phyloP scores from a whole-genome alignment of 2,113 vertebrate species.

The Cebidichthys violaceus region DNA sequence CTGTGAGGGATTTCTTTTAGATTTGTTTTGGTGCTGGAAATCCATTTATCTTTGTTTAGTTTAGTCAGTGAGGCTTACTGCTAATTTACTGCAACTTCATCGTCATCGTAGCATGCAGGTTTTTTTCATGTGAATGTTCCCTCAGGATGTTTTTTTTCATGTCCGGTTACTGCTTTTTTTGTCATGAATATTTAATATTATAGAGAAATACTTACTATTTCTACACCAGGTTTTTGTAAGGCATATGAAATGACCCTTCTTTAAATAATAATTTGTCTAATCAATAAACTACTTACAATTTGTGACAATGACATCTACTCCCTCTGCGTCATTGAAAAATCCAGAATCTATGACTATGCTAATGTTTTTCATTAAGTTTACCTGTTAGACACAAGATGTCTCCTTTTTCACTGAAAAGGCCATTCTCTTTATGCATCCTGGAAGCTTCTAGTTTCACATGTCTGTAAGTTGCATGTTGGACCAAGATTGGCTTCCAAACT shows the following conservation, averaged over 20 bases:
- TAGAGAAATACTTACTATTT: background rate
- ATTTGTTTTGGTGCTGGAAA: background rate
- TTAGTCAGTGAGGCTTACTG: background rate
- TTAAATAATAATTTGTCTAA: background rate
- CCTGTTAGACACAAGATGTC: background rate
- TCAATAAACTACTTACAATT: background rate
- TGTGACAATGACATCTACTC: background rate
- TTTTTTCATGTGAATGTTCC: background rate
- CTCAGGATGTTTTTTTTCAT: background rate
- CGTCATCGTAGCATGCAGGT: background rate
- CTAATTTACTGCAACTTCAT: background rate
- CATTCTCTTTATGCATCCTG: background rate
- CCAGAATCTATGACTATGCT: background rate
- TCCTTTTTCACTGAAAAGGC: background rate
- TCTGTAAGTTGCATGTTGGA: too few species aligned
- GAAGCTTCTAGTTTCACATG: background rate
- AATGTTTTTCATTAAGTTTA: background rate
- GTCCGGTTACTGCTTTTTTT: background rate
- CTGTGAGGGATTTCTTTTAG: too few species aligned
- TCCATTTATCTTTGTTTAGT: background rate
- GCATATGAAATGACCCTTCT: background rate
- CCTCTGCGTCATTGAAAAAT: background rate
- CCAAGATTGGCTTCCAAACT: background rate
- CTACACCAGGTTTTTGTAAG: background rate
- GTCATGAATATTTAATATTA: background rate